Conservation (phyloP, 2,888 invertebrate species). For the Neria commutata region DNA sequence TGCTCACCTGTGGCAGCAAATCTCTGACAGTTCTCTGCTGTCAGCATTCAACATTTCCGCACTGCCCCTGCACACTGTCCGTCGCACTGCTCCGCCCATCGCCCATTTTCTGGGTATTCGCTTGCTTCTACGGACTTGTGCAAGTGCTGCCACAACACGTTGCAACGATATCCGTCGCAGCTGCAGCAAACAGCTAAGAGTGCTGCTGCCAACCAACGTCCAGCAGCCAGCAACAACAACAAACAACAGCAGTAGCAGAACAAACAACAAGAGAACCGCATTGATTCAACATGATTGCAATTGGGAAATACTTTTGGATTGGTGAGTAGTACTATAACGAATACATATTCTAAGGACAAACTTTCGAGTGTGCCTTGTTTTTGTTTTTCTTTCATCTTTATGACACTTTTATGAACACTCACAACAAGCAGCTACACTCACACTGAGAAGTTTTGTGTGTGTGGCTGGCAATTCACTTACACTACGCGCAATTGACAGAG, state of each 20-base stretch:
- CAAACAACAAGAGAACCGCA: background rate
- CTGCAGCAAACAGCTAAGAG: no score
- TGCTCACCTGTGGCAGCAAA: background rate
- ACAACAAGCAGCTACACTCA: background rate
- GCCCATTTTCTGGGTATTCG: no score
- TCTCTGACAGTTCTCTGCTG: no score
- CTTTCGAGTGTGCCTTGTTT: slow-evolving; percentile 15
- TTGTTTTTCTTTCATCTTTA: background rate
- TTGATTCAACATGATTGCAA: slow-evolving; percentile 16
- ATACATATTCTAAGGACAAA: no score
- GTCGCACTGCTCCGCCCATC: no score
- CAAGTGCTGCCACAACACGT: slow-evolving; percentile 20
- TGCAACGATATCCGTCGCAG: slow-evolving; percentile 13
- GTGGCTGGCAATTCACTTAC: no score
- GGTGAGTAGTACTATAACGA: no score
- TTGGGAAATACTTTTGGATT: slow-evolving; percentile 47
- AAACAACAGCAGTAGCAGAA: background rate
- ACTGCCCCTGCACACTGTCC: no score
- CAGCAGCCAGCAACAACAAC: slow-evolving; percentile 24
- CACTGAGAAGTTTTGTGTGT: background rate
- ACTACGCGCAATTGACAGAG: no score
- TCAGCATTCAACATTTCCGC: no score
- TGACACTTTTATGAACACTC: background rate
- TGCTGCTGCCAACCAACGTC: no score
- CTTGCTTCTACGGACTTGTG: background rate